phyloP scores from a whole-genome alignment of 2,113 vertebrate genomes.

The Sinosuthora webbiana region DNA sequence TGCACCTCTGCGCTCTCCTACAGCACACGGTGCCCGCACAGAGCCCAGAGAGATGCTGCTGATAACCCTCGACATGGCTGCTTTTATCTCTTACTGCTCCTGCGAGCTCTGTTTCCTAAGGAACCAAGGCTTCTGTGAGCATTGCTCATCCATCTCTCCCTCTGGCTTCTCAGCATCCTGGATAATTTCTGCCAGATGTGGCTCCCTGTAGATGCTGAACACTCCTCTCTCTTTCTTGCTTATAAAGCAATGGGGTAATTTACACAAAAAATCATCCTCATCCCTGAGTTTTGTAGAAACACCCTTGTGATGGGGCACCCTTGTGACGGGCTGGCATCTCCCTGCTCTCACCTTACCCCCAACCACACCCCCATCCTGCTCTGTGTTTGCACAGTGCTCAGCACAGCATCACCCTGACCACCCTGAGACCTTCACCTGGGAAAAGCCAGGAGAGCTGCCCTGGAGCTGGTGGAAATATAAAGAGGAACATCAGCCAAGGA shows the following conservation, averaged over 20 bases:
- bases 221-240: background rate
- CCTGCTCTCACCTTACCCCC: background rate
- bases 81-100: background rate
- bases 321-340: background rate
- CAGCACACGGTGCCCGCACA: fast-evolving
- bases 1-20: fast-evolving
- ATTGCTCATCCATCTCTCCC: background rate
- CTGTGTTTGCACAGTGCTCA: background rate
- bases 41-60: fast-evolving
- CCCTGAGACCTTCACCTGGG: background rate
- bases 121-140: background rate
- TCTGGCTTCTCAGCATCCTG: background rate
- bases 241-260: background rate
- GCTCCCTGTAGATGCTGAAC: background rate
- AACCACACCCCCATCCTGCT: background rate
- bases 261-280: background rate
- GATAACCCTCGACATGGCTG: background rate
- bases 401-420: background rate
- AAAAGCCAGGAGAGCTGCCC: background rate
- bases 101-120: background rate
- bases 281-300: background rate
- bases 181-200: background rate
- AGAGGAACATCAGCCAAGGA: background rate
- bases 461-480: background rate
- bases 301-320: background rate